These are phyloP conservation scores for Anabacerthia variegaticeps DNA, from an alignment of 2,797 vertebrate species.

Conservation along the genomic window DNA sequence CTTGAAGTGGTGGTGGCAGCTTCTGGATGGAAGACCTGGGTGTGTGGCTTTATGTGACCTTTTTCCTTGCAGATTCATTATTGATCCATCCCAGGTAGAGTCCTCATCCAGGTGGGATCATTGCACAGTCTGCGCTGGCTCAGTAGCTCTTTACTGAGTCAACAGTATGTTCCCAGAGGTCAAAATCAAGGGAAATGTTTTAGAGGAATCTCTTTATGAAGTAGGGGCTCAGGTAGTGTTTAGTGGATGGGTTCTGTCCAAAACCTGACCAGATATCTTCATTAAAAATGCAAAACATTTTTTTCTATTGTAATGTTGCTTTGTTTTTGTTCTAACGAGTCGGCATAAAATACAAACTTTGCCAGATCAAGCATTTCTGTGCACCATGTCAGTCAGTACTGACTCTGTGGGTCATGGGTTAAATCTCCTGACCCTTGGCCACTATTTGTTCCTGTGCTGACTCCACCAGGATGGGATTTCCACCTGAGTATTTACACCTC, in stretches of 20 bases:
- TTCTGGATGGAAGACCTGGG: not conserved
- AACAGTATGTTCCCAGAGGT: not conserved
- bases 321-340: not conserved
- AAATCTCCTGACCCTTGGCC: not conserved
- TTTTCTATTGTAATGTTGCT: not conserved
- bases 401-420: not conserved
- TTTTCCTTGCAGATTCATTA: too few species aligned
- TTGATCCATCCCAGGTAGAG: not conserved
- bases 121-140: not conserved
- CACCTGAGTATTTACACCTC: not conserved
- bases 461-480: not conserved
- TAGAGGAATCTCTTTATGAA: not conserved
- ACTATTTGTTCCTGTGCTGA: not conserved
- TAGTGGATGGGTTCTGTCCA: not conserved
- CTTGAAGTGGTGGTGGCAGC: not conserved
- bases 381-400: not conserved
- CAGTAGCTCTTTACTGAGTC: not conserved
- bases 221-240: not conserved
- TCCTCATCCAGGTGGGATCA: accelerated
- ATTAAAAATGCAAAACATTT: not conserved
- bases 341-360: not conserved
- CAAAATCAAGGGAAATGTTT: not conserved
- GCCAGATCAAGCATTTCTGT: not conserved
- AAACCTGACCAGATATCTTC: not conserved
- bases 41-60: not conserved